Percentiles rank a stretch among this genome's conserved stretches.
phyloP scores from a whole-genome alignment of 2,888 invertebrate genomes.

The Eurytoma californica region DNA sequence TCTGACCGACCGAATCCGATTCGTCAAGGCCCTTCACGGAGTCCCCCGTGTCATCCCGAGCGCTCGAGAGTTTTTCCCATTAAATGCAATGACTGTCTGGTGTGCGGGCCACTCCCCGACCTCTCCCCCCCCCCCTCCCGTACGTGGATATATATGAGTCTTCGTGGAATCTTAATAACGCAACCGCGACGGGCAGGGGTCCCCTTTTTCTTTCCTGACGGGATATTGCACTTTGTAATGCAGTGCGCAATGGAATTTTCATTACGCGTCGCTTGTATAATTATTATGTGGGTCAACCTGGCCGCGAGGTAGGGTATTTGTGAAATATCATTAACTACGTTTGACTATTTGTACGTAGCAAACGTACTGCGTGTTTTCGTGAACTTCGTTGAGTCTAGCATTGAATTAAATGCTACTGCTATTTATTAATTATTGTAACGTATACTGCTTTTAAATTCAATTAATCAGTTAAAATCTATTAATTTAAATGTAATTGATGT shows the following conservation, averaged over 20 bases:
- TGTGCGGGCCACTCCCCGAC: conserved; percentile 21
- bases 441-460: too few species aligned
- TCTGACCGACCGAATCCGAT: conserved; percentile 22
- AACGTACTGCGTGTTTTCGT: too few species aligned
- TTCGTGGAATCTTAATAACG: conserved; percentile 48
- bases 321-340: background rate
- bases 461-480: too few species aligned
- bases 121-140: background rate
- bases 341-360: too few species aligned
- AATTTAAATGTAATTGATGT: too few species aligned
- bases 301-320: background rate
- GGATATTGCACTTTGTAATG: conserved; percentile 25
- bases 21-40: conserved; percentile 44
- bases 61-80: conserved; percentile 44
- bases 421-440: too few species aligned
- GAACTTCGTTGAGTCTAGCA: too few species aligned
- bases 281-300: conserved; percentile 21
- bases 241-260: conserved; percentile 18
- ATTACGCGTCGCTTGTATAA: conserved; percentile 15
- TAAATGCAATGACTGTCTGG: conserved; percentile 53
- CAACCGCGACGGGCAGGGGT: conserved; percentile 5
- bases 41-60: conserved; percentile 6
- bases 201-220: background rate
- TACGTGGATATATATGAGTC: conserved; percentile 1
- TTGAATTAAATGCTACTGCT: too few species aligned